These are phyloP conservation scores for Ochotona curzoniae DNA, from an alignment of 2,113 vertebrate genomes.

Conservation along the genomic window DNA sequence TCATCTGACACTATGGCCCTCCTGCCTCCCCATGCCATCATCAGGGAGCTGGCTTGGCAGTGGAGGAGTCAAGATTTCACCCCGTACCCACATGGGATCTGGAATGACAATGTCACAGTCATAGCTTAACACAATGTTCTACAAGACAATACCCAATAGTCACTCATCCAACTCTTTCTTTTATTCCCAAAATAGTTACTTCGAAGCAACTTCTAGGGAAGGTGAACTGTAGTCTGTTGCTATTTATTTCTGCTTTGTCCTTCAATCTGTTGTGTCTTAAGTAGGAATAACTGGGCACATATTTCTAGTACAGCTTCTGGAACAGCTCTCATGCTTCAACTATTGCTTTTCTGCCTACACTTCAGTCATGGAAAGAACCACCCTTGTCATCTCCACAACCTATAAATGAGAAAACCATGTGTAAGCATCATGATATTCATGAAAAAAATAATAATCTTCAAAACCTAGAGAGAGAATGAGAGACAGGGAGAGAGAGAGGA, in stretches of 20 bases:
- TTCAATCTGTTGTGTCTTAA: background rate
- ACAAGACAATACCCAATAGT: too few species aligned
- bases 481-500: background rate
- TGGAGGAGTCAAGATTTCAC: too few species aligned
- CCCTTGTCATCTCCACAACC: rapidly evolving
- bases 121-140: too few species aligned
- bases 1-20: too few species aligned
- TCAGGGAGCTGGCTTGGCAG: too few species aligned
- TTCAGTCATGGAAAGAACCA: background rate
- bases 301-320: background rate
- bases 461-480: background rate
- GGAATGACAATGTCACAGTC: too few species aligned
- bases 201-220: background rate
- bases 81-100: too few species aligned
- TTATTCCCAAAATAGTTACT: background rate
- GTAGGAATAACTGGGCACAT: background rate
- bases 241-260: background rate
- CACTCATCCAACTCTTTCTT: too few species aligned
- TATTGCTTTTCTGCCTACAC: background rate
- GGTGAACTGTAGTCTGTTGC: background rate
- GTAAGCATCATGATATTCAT: background rate
- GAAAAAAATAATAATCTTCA: background rate
- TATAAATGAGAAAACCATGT: background rate
- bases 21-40: too few species aligned
- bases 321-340: background rate